phyloP scores from a whole-genome alignment of 2,797 vertebrate genomes.

The Anas capensis region DNA sequence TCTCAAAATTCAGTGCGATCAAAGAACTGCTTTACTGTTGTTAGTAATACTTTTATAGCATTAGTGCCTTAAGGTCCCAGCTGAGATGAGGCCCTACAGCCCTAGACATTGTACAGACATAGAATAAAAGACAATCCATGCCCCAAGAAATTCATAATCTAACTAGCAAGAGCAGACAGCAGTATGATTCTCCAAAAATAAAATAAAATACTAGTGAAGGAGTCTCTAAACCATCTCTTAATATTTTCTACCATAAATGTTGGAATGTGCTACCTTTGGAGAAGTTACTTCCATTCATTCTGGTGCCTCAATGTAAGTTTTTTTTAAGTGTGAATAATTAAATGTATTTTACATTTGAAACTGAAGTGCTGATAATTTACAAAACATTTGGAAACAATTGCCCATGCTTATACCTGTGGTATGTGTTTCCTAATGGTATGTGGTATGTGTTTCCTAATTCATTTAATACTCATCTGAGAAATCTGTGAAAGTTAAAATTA shows the following conservation, averaged over 20 bases:
- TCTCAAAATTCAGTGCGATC: not conserved
- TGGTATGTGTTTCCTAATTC: not conserved
- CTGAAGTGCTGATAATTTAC: rapidly evolving
- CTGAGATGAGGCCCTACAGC: not conserved
- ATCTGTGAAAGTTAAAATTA: not conserved
- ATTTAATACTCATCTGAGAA: not conserved
- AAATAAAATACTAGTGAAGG: not conserved
- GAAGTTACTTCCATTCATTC: not conserved
- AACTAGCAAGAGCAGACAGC: not conserved
- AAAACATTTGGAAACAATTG: not conserved
- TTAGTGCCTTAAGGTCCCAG: not conserved
- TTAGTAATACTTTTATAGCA: not conserved
- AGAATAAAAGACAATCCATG: not conserved
- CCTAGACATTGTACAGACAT: not conserved
- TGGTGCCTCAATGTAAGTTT: not conserved
- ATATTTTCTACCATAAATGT: not conserved
- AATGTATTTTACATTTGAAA: not conserved
- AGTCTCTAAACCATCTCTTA: not conserved
- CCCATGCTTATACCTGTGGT: not conserved
- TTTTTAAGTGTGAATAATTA: not conserved
- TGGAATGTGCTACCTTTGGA: not conserved
- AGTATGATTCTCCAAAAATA: not conserved
- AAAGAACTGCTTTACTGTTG: not conserved
- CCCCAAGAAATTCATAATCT: not conserved
- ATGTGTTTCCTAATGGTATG: not conserved